A percentile compares a stretch with the other conserved stretches of the same genome.
Evolutionary conservation across 2,797 vertebrate species (phyloP).

Genomic region (Ciconia nigra): DNA sequence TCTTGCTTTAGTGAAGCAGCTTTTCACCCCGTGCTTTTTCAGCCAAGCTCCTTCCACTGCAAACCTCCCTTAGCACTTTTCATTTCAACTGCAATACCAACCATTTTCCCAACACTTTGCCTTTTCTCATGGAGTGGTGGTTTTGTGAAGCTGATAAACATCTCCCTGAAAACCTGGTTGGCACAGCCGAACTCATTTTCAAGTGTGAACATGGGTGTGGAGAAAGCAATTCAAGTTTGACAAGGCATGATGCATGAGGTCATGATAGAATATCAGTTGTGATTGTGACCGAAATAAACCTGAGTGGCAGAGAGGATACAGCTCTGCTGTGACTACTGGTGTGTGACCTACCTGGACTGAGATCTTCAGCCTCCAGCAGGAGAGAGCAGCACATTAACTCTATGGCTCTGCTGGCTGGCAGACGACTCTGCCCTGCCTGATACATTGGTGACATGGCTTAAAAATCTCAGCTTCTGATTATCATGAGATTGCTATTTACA

Average conservation of each 20-base stretch:
- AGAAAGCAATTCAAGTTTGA: constrained; percentile 62
- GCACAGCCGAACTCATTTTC: constrained; percentile 48
- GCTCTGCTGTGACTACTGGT: background rate
- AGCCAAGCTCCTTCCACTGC: background rate
- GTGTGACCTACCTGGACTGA: constrained; percentile 40
- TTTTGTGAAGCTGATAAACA: constrained; percentile 54
- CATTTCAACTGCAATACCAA: background rate
- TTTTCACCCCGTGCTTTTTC: background rate
- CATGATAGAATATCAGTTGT: constrained; percentile 7
- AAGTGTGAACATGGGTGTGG: constrained; percentile 53
- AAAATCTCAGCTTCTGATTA: background rate
- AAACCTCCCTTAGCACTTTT: background rate
- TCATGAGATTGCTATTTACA: background rate
- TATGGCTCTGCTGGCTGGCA: background rate
- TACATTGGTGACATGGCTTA: accelerated
- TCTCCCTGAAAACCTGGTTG: constrained; percentile 46
- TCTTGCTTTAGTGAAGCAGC: background rate
- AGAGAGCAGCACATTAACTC: background rate
- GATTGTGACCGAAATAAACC: constrained; percentile 28
- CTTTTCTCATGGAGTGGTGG: constrained; percentile 5
- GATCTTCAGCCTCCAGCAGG: background rate
- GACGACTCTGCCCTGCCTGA: background rate
- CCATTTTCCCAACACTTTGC: constrained; percentile 11
- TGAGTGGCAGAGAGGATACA: background rate
- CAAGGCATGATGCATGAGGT: constrained; percentile 52